These are phyloP conservation scores for Vidua chalybeata DNA, from an alignment of 2,113 vertebrate species.

Conservation along the genomic window DNA sequence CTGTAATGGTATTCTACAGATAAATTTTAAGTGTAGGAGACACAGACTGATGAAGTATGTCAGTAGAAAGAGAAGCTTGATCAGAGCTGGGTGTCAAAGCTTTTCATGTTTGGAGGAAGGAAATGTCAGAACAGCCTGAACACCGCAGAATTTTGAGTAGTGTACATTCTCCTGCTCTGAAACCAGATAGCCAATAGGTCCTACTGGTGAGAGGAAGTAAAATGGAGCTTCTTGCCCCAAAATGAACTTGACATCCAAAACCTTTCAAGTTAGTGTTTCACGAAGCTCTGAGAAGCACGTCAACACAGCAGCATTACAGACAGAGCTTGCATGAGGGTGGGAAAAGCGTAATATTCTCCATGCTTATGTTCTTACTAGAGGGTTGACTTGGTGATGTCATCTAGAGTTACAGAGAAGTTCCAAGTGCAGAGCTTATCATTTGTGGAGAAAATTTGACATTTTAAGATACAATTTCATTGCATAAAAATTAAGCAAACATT, in stretches of 20 bases:
- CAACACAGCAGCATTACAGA: background rate
- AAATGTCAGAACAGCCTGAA: background rate
- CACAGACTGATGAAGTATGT: background rate
- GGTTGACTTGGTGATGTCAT: background rate
- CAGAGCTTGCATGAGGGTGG: background rate
- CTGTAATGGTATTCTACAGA: background rate
- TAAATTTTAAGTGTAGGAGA: background rate
- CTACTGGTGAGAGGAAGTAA: background rate
- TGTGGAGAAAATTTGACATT: background rate
- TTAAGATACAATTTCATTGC: background rate
- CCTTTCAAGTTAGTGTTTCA: background rate
- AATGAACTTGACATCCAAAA: background rate
- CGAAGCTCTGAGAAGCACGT: background rate
- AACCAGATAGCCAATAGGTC: background rate
- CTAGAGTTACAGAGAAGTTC: background rate
- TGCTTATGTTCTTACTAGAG: background rate
- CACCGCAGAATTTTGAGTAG: background rate
- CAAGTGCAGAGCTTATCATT: background rate
- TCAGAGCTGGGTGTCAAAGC: conserved; percentile 6
- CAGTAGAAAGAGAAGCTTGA: background rate
- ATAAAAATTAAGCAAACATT: background rate
- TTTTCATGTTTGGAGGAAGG: background rate
- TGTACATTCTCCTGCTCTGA: background rate
- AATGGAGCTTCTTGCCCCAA: background rate
- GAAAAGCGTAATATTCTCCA: background rate